These are phyloP conservation scores for Aleadryas rufinucha DNA, from an alignment of 2,113 vertebrate genomes.

Conservation along the genomic window DNA sequence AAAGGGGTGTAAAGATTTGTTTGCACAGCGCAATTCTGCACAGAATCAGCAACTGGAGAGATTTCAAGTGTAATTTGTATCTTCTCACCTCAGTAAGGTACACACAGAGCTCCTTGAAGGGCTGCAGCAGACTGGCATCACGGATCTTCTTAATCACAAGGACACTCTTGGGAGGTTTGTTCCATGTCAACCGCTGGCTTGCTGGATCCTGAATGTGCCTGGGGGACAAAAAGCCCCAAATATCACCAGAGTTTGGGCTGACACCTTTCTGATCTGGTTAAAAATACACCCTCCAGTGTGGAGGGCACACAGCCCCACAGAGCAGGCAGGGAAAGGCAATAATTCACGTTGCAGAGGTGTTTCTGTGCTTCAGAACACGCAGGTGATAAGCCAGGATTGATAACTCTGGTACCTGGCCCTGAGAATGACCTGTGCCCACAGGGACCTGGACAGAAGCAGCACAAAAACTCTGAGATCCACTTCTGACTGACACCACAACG, in stretches of 20 bases:
- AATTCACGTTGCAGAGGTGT: fast-evolving
- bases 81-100: constrained; percentile 87
- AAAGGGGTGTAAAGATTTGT: fast-evolving
- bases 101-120: constrained; percentile 91
- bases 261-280: not conserved
- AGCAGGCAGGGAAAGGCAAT: not conserved
- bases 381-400: not conserved
- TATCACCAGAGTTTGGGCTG: fast-evolving
- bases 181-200: constrained; percentile 95
- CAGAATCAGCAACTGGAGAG: not conserved
- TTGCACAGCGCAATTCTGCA: not conserved
- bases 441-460: not conserved
- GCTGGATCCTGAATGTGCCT: constrained; percentile 99
- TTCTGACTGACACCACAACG: not conserved
- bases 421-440: fast-evolving
- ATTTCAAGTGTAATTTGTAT: fast-evolving
- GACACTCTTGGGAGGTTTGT: constrained; percentile 96
- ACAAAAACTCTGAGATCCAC: not conserved
- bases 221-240: not conserved
- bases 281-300: not conserved
- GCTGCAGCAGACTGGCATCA: constrained; percentile 88
- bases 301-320: fast-evolving
- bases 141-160: constrained; percentile 95
- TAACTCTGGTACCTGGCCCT: not conserved
- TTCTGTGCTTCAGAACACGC: fast-evolving